A percentile compares a stretch with the other conserved stretches of the same genome.
Evolutionary conservation across 1,140 invertebrate species (phyloP).

Genomic region (Cyclargus thomasi): DNA sequence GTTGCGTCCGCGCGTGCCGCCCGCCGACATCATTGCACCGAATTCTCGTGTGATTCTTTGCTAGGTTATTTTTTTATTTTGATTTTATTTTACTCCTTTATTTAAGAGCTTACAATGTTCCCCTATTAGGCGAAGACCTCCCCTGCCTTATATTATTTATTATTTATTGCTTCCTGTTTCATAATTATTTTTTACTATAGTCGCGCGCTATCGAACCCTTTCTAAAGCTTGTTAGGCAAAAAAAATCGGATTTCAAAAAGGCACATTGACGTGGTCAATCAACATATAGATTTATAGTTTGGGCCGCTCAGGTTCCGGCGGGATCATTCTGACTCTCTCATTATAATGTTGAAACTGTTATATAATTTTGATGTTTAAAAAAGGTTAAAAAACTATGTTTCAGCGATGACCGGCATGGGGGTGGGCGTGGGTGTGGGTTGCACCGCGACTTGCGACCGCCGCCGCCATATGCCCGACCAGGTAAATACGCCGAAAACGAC

Average conservation of each 20-base stretch:
- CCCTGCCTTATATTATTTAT: too few species aligned
- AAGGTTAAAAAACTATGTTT: not conserved
- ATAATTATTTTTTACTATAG: not conserved
- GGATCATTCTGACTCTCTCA: too few species aligned
- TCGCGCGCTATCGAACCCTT: not conserved
- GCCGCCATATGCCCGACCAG: constrained; percentile 50
- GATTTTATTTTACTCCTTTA: constrained; percentile 10
- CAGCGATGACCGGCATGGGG: constrained; percentile 62
- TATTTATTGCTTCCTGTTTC: too few species aligned
- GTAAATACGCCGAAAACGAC: constrained; percentile 27
- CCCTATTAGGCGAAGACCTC: too few species aligned
- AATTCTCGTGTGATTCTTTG: too few species aligned
- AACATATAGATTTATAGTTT: too few species aligned
- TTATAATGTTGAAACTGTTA: too few species aligned
- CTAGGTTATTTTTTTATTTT: constrained; percentile 14
- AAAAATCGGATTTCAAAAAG: too few species aligned
- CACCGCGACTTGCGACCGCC: constrained; percentile 50
- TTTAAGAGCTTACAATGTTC: too few species aligned
- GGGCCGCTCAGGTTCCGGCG: too few species aligned
- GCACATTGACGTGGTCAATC: too few species aligned
- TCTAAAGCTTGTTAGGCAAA: too few species aligned
- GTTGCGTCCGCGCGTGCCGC: not conserved
- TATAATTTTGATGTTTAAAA: not conserved
- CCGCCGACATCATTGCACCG: constrained; percentile 16
- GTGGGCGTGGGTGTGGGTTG: constrained; percentile 54